Conservation (phyloP, 2,113 vertebrate species). For the Gallinago media region DNA sequence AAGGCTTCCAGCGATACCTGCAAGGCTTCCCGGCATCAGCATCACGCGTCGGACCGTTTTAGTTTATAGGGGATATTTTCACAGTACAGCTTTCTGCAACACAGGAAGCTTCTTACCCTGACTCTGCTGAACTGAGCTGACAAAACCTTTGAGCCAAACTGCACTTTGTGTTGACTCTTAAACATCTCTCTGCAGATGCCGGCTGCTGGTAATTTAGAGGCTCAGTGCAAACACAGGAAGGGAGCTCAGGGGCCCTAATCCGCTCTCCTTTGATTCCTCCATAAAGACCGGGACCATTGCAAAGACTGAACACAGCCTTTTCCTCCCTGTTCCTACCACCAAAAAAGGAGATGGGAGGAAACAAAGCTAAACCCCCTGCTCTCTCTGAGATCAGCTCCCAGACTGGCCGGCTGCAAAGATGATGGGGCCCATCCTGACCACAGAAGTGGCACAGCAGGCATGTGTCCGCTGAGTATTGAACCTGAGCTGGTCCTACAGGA, state of each 20-base stretch:
- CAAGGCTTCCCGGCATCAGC: not conserved
- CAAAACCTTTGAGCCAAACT: not conserved
- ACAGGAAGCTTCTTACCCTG: not conserved
- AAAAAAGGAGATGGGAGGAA: not conserved
- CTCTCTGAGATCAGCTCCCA: not conserved
- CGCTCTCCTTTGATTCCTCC: not conserved
- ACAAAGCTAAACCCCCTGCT: not conserved
- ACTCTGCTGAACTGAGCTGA: not conserved
- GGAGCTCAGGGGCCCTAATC: not conserved
- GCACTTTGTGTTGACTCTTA: not conserved
- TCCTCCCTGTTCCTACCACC: not conserved
- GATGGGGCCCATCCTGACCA: not conserved
- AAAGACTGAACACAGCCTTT: not conserved
- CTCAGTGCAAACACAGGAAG: not conserved
- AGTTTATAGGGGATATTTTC: not conserved
- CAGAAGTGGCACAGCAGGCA: not conserved
- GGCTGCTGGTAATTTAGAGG: not conserved
- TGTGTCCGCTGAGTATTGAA: fast-evolving
- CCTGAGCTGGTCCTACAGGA: not conserved
- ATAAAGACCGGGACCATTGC: fast-evolving
- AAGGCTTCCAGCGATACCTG: not conserved
- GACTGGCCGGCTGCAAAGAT: not conserved
- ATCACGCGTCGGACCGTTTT: not conserved
- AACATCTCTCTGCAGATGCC: not conserved
- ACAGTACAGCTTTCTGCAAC: not conserved